These are phyloP conservation scores for Catharus ustulatus DNA, from an alignment of 2,797 vertebrate species.

Conservation along the genomic window DNA sequence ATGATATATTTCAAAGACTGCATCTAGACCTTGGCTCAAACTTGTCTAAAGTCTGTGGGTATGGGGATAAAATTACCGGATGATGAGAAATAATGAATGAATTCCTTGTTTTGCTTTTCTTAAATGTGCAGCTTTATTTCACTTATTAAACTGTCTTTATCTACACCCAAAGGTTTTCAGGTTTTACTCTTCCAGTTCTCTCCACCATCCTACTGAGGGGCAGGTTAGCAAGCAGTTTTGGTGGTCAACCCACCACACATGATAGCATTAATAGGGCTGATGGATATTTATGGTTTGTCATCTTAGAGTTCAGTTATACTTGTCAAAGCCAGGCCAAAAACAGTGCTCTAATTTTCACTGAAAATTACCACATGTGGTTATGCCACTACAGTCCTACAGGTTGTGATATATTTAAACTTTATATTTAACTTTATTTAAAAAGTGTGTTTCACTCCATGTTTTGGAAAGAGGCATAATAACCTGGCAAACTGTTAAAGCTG, in stretches of 20 bases:
- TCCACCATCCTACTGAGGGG: background rate
- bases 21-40: background rate
- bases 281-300: background rate
- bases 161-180: background rate
- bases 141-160: background rate
- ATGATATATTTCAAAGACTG: background rate
- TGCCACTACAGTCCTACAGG: background rate
- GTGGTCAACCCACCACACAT: background rate
- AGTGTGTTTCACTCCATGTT: accelerated
- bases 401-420: background rate
- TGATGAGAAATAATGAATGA: background rate
- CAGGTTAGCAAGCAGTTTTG: background rate
- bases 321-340: background rate
- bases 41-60: background rate
- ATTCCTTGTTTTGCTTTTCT: background rate
- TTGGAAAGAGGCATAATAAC: background rate
- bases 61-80: background rate
- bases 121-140: accelerated
- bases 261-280: background rate
- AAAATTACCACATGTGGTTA: background rate
- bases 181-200: background rate
- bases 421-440: background rate
- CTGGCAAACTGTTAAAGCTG: background rate
- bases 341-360: background rate
- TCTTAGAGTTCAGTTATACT: background rate